Evolutionary conservation across 2,113 vertebrate genomes (phyloP).

Genomic region (Psilopsiagon aymara): DNA sequence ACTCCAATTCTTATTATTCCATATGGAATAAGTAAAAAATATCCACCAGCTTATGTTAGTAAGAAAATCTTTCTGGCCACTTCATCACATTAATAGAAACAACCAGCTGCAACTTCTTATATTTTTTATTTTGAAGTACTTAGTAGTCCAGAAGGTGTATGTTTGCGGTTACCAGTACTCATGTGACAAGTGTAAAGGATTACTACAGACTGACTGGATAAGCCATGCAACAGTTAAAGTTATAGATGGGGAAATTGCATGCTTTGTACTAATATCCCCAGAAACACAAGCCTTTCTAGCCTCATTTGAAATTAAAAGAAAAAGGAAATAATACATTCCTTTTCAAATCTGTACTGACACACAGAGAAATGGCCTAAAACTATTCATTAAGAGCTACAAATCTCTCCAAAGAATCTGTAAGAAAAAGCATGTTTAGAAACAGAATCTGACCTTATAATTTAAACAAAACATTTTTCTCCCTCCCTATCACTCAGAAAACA

Average conservation of each 20-base stretch:
- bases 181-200: background rate
- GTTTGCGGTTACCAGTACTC: background rate
- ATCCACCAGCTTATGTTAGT: background rate
- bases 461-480: background rate
- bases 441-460: background rate
- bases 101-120: background rate
- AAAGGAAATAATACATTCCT: background rate
- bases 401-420: background rate
- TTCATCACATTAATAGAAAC: background rate
- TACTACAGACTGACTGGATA: background rate
- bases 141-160: background rate
- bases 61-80: background rate
- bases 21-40: background rate
- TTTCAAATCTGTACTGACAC: background rate
- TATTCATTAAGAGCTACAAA: background rate
- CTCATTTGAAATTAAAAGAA: constrained; percentile 7
- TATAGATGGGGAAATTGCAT: background rate
- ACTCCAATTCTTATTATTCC: background rate
- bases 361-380: background rate
- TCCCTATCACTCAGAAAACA: background rate
- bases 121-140: background rate
- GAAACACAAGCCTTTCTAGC: background rate
- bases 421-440: background rate
- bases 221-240: constrained; percentile 23
- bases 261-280: background rate